Base-by-base conservation (phyloP, 2,113 vertebrate species). In the Mormyrus lacerda region DNA sequence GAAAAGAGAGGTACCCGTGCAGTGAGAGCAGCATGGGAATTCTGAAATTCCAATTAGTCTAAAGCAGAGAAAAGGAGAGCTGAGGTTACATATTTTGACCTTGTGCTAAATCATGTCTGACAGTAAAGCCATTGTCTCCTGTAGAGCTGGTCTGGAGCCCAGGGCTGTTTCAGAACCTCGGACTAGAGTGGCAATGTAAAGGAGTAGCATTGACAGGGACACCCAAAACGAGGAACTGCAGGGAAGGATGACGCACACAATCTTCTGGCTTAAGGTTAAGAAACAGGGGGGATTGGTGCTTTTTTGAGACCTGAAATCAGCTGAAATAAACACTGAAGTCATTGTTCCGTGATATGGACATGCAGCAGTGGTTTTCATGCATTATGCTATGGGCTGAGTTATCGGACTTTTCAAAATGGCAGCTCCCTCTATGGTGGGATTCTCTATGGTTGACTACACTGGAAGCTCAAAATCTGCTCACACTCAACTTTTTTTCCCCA, bases 51-150 rank as follows among this genome's bases (percentile, higher is more conserved):
- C 51, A 85, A 85, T 65, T 47, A 65, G 79, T 65, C n/a, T 5
- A 85, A 47, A 69, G 21, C 79, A 85, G 82, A 47, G 39, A 89
- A 47, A 13, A 85, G 89, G 47, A 82, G 39, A 15, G n/a, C 55
- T 11, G 47, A 44, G 76, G 53, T 89, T 47, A 85, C 55, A 85
- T 50, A 51, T 44, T 53, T 17, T 61, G 51, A 47, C 50, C 88
- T 89, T 89, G 76, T 58, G 50, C 31, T 83, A 55, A 82, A 55
- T 19, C 19, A 19, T 42, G 42, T 47, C 19, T 31, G 24, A 44
- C 50, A 21, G 47, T 21, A 58, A 83, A 83, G 76, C 48, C 27
- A 83, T 85, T 85, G 88, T 45, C 76, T 89, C 48, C 88, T n/a
- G 45, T 24, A 24, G 65, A 88, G 65, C 45, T 3, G 17, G 7